Evolutionary conservation across 1,140 invertebrate species (phyloP).

Genomic region (Bombus affinis): DNA sequence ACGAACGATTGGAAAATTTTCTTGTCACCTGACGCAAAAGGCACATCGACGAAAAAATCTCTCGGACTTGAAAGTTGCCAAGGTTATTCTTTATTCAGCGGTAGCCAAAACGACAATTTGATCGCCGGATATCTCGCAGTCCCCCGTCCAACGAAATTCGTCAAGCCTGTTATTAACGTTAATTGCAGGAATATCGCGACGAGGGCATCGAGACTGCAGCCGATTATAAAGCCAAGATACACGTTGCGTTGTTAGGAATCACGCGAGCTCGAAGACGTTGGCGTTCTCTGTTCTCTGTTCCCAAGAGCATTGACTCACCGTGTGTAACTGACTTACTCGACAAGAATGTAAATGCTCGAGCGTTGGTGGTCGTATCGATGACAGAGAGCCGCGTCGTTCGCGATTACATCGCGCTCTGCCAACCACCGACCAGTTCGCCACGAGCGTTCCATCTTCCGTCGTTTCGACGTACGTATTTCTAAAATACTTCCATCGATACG

Average conservation of each 20-base stretch:
- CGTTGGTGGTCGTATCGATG: slow-evolving; percentile 5
- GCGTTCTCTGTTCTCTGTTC: background rate
- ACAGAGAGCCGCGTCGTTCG: slow-evolving; percentile 17
- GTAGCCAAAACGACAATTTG: background rate
- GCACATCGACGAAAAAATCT: background rate
- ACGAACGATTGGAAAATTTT: background rate
- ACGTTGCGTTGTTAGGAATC: background rate
- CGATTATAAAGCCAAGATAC: slow-evolving; percentile 13
- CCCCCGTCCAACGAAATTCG: background rate
- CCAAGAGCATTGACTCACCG: slow-evolving; percentile 29
- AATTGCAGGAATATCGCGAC: slow-evolving; percentile 1
- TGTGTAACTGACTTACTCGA: slow-evolving; percentile 34
- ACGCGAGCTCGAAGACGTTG: slow-evolving; percentile 7
- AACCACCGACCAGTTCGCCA: background rate
- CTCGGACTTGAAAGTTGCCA: background rate
- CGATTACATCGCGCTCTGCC: background rate
- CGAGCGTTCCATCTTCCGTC: background rate
- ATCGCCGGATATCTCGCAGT: background rate
- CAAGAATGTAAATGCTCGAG: slow-evolving; percentile 52
- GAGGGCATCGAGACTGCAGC: background rate
- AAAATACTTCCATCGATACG: background rate
- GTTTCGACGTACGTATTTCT: background rate
- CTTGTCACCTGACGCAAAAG: too few relatives aligned
- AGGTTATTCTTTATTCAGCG: background rate
- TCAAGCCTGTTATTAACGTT: background rate